Evolutionary conservation across 2,888 invertebrate species (phyloP).

Genomic region (Caenorhabditis sp.): DNA sequence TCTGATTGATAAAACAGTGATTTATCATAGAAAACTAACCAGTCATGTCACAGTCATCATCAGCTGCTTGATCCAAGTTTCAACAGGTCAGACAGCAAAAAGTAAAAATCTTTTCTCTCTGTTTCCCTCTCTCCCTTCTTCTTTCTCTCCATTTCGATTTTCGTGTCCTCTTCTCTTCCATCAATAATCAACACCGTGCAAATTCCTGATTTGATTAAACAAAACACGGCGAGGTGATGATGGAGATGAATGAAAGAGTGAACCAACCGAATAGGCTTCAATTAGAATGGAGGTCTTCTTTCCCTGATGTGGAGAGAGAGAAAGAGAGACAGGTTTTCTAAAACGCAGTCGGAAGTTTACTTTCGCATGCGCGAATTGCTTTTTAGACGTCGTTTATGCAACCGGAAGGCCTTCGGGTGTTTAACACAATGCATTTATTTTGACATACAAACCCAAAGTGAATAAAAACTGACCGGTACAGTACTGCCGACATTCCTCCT

Average conservation of each 20-base stretch:
- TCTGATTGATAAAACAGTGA: slow-evolving; percentile 1
- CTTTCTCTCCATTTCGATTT: background rate
- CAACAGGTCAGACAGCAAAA: background rate
- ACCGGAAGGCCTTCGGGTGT: slow-evolving; percentile 20
- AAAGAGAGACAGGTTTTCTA: slow-evolving; percentile 36
- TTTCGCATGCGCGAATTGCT: slow-evolving; percentile 39
- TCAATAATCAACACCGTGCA: background rate
- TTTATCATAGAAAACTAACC: slow-evolving; percentile 3
- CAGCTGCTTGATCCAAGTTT: background rate
- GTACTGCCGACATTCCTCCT: slow-evolving; percentile 73
- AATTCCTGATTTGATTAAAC: slow-evolving; percentile 36
- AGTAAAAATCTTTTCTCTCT: too few species aligned
- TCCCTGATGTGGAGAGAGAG: background rate
- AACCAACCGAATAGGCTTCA: slow-evolving; percentile 24
- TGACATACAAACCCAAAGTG: too few species aligned
- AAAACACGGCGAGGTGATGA: background rate
- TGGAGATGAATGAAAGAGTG: background rate
- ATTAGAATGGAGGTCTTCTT: slow-evolving; percentile 29
- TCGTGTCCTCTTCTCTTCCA: background rate
- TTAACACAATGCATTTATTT: too few species aligned
- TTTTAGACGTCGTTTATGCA: slow-evolving; percentile 36
- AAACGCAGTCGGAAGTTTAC: slow-evolving; percentile 52
- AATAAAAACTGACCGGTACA: slow-evolving; percentile 66
- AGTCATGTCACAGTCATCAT: background rate
- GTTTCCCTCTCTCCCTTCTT: background rate